Evolutionary conservation across 2,888 invertebrate genomes (phyloP), one percentile per base, ranked within the genome.

Genomic region (Pristionchus fissidentatus): DNA sequence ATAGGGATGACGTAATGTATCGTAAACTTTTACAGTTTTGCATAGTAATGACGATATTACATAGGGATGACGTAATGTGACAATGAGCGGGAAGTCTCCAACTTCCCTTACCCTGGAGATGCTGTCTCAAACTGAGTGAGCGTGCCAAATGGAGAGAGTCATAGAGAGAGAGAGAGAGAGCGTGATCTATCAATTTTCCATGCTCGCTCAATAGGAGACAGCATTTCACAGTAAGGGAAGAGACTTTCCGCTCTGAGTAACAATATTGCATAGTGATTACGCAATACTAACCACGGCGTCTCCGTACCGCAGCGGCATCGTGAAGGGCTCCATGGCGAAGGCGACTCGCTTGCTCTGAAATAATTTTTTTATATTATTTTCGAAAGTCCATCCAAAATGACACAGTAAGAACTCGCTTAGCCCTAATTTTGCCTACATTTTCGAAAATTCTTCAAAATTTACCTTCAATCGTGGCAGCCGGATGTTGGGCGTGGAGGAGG

Each of bases 341-440:
- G 46, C 49, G 32, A 77, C 75, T 10, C 75, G 75, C 49, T 77
- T 77, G 29, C 35, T 49, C 75, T 77, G 35, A 10, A 70, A n/a
- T 13, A 49, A 70, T 3, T 19, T 5, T 41, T 43, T 38, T 38
- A 19, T 26, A 62, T 70, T 35, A 35, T 66, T 66, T 38, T 66
- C 38, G 66, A 70, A 70, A 70, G n/a, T 55, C 15, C n/a, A 4
- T 55, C 15, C 32, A 32, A 29, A 62, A 62, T n/a, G n/a, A 32
- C 1, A 35, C n/a, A 35, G 19, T 2, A 70, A 41, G 41, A n/a
- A 26, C 70, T 38, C 19, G 26, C n/a, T n/a, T n/a, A n/a, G n/a
- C n/a, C n/a, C n/a, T n/a, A n/a, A n/a, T n/a, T n/a, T n/a, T n/a
- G n/a, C n/a, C n/a, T n/a, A n/a, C n/a, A n/a, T n/a, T n/a, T n/a